These are phyloP conservation scores for Perodicticus potto DNA, from an alignment of 2,797 vertebrate genomes.

Conservation along the genomic window DNA sequence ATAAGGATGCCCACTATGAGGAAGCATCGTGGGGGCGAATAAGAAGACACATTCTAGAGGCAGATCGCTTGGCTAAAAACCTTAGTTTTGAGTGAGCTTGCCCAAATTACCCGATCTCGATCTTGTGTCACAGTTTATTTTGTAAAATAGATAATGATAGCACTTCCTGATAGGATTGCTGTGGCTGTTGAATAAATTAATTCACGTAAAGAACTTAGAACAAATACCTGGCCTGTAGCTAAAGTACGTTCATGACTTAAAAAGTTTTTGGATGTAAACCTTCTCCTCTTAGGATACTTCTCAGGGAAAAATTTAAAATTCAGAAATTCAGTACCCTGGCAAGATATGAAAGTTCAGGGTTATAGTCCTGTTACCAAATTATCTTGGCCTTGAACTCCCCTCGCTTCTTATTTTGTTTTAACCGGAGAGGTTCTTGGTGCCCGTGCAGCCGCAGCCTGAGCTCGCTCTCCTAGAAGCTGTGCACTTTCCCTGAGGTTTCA, in stretches of 20 bases:
- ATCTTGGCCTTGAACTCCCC: conserved; percentile 18
- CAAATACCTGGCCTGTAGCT: neutral
- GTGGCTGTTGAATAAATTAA: neutral
- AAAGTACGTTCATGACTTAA: neutral
- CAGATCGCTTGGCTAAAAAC: neutral
- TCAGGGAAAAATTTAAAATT: conserved; percentile 46
- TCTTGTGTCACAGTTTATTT: neutral
- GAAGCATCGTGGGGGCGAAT: too few species aligned
- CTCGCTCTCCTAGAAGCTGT: neutral
- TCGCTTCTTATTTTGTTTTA: neutral
- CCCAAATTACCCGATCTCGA: neutral
- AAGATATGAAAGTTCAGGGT: conserved; percentile 36
- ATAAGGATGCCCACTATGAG: neutral
- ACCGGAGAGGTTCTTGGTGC: neutral
- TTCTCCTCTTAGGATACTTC: neutral
- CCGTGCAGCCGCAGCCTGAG: neutral
- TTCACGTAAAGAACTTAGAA: conserved; percentile 9
- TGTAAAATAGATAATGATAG: neutral
- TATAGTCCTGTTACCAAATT: neutral
- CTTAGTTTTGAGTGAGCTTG: neutral
- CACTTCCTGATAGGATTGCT: neutral
- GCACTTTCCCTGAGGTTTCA: neutral
- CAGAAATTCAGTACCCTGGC: neutral
- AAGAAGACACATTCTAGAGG: neutral
- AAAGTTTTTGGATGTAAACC: neutral